Conservation (phyloP, 2,113 vertebrate species). For the Smithornis capensis region DNA sequence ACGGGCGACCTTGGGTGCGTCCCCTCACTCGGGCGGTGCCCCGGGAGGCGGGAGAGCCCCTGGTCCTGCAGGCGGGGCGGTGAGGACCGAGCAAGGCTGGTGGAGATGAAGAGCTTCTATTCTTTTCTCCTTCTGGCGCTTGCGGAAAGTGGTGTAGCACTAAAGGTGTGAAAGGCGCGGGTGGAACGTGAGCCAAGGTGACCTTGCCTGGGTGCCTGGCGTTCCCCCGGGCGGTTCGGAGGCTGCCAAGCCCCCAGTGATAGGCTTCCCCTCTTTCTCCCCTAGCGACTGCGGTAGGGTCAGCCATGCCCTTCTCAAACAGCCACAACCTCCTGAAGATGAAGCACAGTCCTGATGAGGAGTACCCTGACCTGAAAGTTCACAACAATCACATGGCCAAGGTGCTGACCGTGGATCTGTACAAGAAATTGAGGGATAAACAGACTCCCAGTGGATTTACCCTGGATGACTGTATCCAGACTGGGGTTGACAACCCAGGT, state of each 20-base stretch:
- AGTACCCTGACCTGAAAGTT: slow-evolving; percentile 88
- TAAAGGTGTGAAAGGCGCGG: not conserved
- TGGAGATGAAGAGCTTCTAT: not conserved
- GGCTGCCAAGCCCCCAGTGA: not conserved
- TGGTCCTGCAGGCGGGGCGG: not conserved
- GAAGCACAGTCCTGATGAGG: slow-evolving; percentile 76
- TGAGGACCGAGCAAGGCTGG: not conserved
- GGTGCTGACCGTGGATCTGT: slow-evolving; percentile 83
- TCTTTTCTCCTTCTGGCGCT: not conserved
- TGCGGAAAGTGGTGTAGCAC: not conserved
- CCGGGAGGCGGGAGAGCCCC: not conserved
- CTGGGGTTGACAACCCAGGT: slow-evolving; percentile 96
- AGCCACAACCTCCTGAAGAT: slow-evolving; percentile 90
- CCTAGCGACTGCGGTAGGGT: slow-evolving; percentile 65
- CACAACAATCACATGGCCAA: slow-evolving; percentile 99
- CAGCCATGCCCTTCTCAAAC: slow-evolving; percentile 94
- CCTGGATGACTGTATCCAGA: slow-evolving; percentile 93
- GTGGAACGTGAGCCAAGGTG: slow-evolving; percentile 41
- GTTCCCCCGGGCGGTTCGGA: not conserved
- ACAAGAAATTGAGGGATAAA: slow-evolving; percentile 82
- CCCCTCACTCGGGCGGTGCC: not conserved
- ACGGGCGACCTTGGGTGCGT: not conserved
- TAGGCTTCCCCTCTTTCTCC: slow-evolving; percentile 38
- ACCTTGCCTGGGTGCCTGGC: slow-evolving; percentile 34
- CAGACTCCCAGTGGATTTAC: slow-evolving; percentile 89